A percentile compares a stretch with the other conserved stretches of the same genome.
These are phyloP conservation scores for Notamacropus eugenii DNA, from an alignment of 2,797 vertebrate species.

Conservation along the genomic window DNA sequence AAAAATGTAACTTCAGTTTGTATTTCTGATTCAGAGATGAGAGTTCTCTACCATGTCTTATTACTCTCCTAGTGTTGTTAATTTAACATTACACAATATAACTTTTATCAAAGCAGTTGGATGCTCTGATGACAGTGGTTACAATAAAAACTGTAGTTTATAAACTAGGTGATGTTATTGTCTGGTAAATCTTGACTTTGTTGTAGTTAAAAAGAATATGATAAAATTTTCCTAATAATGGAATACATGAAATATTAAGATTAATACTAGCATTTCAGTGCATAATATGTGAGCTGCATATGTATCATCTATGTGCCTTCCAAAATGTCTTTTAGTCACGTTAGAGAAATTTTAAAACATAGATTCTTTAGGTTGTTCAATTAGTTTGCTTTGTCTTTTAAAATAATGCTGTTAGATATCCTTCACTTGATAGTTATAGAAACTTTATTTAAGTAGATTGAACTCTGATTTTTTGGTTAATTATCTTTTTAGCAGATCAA, in stretches of 20 bases:
- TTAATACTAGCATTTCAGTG: background rate
- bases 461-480: background rate
- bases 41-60: background rate
- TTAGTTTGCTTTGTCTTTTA: background rate
- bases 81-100: background rate
- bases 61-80: background rate
- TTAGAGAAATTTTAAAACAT: conserved; percentile 8
- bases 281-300: accelerated
- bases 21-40: background rate
- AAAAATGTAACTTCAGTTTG: background rate
- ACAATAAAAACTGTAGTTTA: background rate
- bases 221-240: background rate
- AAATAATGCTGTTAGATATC: background rate
- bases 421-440: background rate
- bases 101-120: background rate
- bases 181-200: background rate
- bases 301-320: background rate
- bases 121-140: background rate
- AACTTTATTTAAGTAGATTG: background rate
- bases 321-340: background rate
- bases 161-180: background rate
- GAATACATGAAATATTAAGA: background rate
- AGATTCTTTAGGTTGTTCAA: background rate
- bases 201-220: background rate
- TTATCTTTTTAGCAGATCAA: background rate